These are phyloP conservation scores for Branchellion lobata DNA, from an alignment of 2,888 invertebrate species.

Conservation along the genomic window DNA sequence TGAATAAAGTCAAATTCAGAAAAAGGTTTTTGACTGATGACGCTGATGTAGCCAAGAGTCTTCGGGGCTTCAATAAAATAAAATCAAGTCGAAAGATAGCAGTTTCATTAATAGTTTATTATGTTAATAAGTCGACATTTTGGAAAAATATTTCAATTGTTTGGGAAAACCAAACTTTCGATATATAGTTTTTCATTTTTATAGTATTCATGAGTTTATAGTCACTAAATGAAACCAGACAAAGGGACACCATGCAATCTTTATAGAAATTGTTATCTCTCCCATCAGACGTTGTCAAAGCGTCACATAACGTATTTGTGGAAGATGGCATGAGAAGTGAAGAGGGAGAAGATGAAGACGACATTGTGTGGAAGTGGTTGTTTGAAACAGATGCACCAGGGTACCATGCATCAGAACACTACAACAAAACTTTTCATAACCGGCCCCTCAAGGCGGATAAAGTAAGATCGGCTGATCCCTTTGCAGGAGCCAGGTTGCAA, in stretches of 20 bases:
- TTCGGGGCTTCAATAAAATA: too few species aligned
- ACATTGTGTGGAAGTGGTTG: slow-evolving; percentile 1
- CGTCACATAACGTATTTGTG: not conserved
- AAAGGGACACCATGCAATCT: not conserved
- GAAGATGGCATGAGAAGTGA: not conserved
- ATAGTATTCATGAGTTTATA: too few species aligned
- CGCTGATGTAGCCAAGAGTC: too few species aligned
- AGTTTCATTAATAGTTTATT: not conserved
- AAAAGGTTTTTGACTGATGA: too few species aligned
- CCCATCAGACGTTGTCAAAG: not conserved
- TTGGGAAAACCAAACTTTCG: not conserved
- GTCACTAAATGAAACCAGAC: not conserved
- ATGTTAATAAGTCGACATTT: not conserved
- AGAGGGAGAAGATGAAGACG: not conserved
- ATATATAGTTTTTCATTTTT: too few species aligned
- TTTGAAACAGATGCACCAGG: not conserved
- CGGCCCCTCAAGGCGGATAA: not conserved
- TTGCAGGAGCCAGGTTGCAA: not conserved
- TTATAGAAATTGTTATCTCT: not conserved
- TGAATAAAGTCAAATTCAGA: too few species aligned
- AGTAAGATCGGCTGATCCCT: not conserved
- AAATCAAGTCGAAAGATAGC: too few species aligned
- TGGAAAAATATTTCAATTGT: not conserved
- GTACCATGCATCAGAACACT: not conserved
- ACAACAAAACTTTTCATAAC: not conserved